A percentile compares a stretch with the other conserved stretches of the same genome.
Conservation (phyloP, 2,113 vertebrate species). For the Herpailurus yagouaroundi region DNA sequence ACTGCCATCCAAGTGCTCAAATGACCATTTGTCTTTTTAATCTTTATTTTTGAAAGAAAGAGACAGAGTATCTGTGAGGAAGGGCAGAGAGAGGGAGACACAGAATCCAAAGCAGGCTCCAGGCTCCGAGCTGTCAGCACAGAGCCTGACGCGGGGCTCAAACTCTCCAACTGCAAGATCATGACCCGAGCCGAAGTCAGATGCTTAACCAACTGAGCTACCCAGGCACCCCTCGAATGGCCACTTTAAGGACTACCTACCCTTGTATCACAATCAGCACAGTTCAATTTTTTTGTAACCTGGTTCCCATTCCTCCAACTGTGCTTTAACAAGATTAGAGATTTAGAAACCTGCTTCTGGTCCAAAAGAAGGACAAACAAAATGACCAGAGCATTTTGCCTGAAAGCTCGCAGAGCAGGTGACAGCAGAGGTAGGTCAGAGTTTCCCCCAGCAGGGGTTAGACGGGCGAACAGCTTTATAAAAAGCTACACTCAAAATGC, state of each 20-base stretch:
- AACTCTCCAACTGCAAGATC: no score
- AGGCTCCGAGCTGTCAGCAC: no score
- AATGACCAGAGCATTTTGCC: background rate
- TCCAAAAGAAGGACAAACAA: background rate
- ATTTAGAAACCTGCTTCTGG: background rate
- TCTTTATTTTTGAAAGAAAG: no score
- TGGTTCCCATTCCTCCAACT: background rate
- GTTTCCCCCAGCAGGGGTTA: background rate
- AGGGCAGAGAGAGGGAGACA: no score
- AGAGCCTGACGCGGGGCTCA: no score
- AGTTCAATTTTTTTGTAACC: background rate
- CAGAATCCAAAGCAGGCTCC: no score
- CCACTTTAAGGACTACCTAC: background rate
- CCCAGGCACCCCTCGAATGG: no score
- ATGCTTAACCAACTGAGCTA: no score
- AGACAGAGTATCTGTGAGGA: no score
- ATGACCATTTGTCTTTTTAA: background rate
- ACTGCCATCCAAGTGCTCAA: background rate
- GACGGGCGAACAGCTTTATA: background rate
- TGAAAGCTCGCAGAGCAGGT: background rate
- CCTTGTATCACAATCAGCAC: background rate
- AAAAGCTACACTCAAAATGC: background rate
- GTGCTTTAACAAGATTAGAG: constrained; percentile 9
- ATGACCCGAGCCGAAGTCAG: no score
- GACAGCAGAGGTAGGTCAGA: background rate